These are phyloP conservation scores for Epizoanthus fatuus DNA, from an alignment of 92 coral and sea anemone genomes.

Conservation along the genomic window DNA sequence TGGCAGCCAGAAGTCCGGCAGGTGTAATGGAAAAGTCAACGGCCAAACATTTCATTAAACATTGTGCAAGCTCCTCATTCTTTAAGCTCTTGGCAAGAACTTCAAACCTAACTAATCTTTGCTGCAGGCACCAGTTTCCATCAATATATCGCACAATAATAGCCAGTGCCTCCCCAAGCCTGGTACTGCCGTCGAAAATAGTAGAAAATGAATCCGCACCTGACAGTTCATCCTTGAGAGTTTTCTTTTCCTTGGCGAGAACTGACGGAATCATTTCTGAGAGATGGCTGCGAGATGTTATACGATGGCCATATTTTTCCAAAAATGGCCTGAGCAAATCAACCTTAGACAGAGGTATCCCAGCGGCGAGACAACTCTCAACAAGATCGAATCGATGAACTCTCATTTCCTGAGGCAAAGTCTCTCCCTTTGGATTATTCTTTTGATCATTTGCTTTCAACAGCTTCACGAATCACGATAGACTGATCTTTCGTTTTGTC, in stretches of 20 bases:
- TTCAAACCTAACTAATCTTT: constrained; percentile 50
- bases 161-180: constrained; percentile 60
- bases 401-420: constrained; percentile 53
- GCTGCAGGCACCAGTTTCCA: constrained; percentile 46
- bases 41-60: constrained; percentile 47
- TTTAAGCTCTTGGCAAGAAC: constrained; percentile 48
- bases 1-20: constrained; percentile 35
- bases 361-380: constrained; percentile 54
- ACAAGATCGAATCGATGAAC: constrained; percentile 52
- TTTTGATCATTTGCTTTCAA: constrained; percentile 33
- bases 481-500: constrained; percentile 51
- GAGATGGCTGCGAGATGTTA: constrained; percentile 37
- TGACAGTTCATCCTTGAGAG: constrained; percentile 43
- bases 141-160: constrained; percentile 50
- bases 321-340: constrained; percentile 37
- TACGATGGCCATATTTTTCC: constrained; percentile 53
- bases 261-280: constrained; percentile 46
- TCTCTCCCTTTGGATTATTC: constrained; percentile 47
- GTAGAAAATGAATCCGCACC: constrained; percentile 49
- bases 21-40: constrained; percentile 44
- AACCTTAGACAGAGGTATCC: constrained; percentile 52
- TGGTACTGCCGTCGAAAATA: constrained; percentile 55
- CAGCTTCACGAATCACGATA: constrained; percentile 24
- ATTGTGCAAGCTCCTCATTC: constrained; percentile 40
- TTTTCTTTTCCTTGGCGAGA: constrained; percentile 38